Evolutionary conservation across 1,140 invertebrate genomes (phyloP).

Genomic region (Bombus picipes): DNA sequence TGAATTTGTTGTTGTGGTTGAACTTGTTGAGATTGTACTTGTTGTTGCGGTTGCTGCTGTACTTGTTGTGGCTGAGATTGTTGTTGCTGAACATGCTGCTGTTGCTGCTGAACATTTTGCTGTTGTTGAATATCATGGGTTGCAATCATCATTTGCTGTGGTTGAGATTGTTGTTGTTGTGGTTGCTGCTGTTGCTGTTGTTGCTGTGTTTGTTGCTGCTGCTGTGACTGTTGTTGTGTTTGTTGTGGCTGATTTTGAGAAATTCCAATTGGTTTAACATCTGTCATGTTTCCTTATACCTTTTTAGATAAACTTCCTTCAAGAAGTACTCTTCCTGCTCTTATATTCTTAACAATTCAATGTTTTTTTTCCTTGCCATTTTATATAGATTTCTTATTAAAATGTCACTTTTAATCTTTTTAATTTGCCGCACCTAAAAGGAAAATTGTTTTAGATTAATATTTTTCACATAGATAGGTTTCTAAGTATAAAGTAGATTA

Average conservation of each 20-base stretch:
- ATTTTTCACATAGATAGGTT: background rate
- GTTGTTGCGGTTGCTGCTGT: constrained; percentile 80
- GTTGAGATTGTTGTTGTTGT: constrained; percentile 80
- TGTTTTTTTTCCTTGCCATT: constrained; percentile 62
- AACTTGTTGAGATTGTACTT: constrained; percentile 73
- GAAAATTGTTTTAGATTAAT: background rate
- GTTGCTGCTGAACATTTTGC: constrained; percentile 83
- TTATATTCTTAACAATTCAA: constrained; percentile 22
- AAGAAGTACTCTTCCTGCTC: constrained; percentile 29
- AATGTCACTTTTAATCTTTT: constrained; percentile 42
- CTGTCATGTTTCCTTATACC: constrained; percentile 71
- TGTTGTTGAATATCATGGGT: constrained; percentile 79
- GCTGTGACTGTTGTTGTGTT: constrained; percentile 62
- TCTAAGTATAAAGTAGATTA: background rate
- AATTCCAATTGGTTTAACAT: constrained; percentile 79
- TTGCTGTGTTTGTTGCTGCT: constrained; percentile 81
- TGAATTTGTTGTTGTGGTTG: constrained; percentile 79
- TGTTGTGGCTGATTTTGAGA: constrained; percentile 72
- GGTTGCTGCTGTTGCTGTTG: constrained; percentile 81
- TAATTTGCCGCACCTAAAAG: constrained; percentile 31
- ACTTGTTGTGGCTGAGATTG: constrained; percentile 72
- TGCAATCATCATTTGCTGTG: constrained; percentile 78
- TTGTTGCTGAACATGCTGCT: constrained; percentile 76
- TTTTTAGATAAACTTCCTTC: constrained; percentile 53
- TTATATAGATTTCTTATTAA: constrained; percentile 41